Evolutionary conservation across 2,113 vertebrate species (phyloP), one percentile per base, ranked within the genome.

Genomic region (Dipodomys ordii): DNA sequence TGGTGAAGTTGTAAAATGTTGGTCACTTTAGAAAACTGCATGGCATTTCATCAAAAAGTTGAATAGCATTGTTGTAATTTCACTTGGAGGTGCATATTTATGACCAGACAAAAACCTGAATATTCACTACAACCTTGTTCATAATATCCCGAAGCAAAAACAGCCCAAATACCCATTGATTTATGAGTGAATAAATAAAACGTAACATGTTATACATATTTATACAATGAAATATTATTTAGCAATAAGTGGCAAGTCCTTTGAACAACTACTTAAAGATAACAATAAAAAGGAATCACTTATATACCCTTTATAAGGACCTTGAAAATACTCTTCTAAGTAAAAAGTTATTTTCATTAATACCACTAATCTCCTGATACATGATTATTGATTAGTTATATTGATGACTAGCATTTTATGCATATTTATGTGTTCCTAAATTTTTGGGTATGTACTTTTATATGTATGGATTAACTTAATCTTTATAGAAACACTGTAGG

Each of bases 331-430:
- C 23, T 46, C 35, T 64, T 10, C 18, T 81, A 81, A 67, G 16
- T 91, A 28, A 85, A 90, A 86, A 46, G 13, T 28, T 87, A 44
- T 67, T 92, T 93, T 91, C 62, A 90, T 60, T 95, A 81, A 69
- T 57, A 16, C 32, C 23, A 57, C 16, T 57, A 57, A 57, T 57
- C 53, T 16, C 53, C 53, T 57, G 15, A 57, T 57, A 57, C 53
- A 57, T 57, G 15, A 57, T 57, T 18, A 57, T 57, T 57, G 15
- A 57, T 57, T 57, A 57, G 53, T 57, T 71, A 16, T 23, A 74
- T 1, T 87, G 90, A 73, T 79, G 22, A 83, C 13, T 68, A 95
- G 71, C 1, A 71, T 78, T 74, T 78, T 88, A 69, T 64, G 16
- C 80, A 1, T 16, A 84, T 91, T 92, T 94, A 64, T 94, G 28